Evolutionary conservation across 1,140 invertebrate species (phyloP), one percentile per base, ranked within the genome.

Genomic region (Phortica variegata): DNA sequence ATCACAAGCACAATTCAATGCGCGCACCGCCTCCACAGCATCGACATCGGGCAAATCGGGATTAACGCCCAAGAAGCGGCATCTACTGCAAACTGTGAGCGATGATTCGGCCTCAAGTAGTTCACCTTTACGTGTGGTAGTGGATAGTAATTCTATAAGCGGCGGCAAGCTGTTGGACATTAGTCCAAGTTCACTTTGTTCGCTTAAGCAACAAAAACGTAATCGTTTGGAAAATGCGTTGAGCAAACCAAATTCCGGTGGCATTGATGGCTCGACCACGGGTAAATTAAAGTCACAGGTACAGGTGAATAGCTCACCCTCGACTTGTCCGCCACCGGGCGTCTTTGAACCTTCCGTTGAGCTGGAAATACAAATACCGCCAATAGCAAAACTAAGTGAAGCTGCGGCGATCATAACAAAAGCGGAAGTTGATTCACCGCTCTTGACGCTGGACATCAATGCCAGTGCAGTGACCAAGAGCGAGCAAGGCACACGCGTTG

Each of bases 321-420:
- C 42, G 9, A 56, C 44, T 17, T 70, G 46, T 49, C 77, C 51
- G 49, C 83, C 83, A 1, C 84, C 83, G 0, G 83, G 83, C 12
- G 82, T 85, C 52, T 85, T 85, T 69, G 81, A 84, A 56, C 81
- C 83, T 1, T 83, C 83, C 6, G 72, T 84, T 21, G 82, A 84
- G 62, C 71, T 84, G 41, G 83, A 84, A 76, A 79, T 83, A 47
- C 82, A 83, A 69, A 83, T 83, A 51, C 82, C 79, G 39, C 79
- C 81, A 3, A 79, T 82, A 41, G 77, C 79, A 10, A 73, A 75
- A 26, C 42, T 74, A 0, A 66, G 53, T 7, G 81, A 81, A 21
- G 79, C 78, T 45, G 74, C 54, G n/a, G 42, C 70, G 8, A 61
- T 71, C 10, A 62, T 75, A 18, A 62, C 71, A 0, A 74, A 75